Evolutionary conservation across 1,140 invertebrate genomes (phyloP), one percentile per base, ranked within the genome.

Genomic region (Cydia fagiglandana): DNA sequence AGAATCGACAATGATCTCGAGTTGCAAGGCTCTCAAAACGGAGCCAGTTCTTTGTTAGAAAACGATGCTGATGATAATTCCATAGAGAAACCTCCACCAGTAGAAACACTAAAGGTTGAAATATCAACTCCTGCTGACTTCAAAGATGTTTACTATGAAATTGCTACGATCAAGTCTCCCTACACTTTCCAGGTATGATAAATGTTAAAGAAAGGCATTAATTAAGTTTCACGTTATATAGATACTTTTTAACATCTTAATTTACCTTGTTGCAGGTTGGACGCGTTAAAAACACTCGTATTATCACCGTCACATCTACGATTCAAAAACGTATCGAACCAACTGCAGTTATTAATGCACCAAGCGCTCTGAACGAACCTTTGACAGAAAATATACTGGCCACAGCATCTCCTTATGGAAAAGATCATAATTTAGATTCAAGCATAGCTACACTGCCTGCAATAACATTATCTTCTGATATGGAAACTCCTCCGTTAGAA

Each of bases 151-250:
- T 97, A 97, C 79, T 97, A 96, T 85, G 96, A 98, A 93, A 96
- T 98, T 77, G 97, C 97, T 6, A 98, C 97, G 0, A 96, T 98
- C 75, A 97, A 97, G 86, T 97, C 97, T 68, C 97, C 97, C 0
- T 98, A 97, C 84, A 96, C 96, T 28, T 98, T 98, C 91, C 96
- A 97, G 94, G 96, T 97, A 93, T 77, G 2, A 68, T 64, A 4
- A 73, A n/a, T 13, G 56, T 24, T 53, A 7, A 53, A 13, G 12
- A n/a, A 17, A 53, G 2, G 12, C n/a, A 1, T 53, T 6, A 17
- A 17, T n/a, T 17, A 17, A n/a, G 50, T 53, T 53, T 17, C 12
- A 53, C 50, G 2, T 17, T 13, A 15, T 47, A 9, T 41, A 47
- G 2, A 47, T 47, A 47, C 10, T 47, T 47, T 47, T 47, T 47